phyloP scores from a whole-genome alignment of 2,888 invertebrate genomes.

The Ectropis crepuscularia region DNA sequence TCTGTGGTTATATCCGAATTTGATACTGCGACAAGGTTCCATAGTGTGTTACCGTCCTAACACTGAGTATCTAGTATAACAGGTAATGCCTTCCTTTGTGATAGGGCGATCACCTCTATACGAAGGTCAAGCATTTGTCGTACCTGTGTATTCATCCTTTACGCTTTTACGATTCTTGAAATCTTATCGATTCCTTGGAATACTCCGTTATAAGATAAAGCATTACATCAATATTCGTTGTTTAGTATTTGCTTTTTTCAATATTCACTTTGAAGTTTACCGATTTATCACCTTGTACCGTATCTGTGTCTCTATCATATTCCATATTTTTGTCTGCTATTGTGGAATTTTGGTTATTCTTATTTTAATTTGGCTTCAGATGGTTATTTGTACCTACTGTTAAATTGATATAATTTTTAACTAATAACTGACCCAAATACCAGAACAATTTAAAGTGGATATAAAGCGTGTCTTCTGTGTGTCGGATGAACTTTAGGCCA shows the following conservation, averaged over 20 bases:
- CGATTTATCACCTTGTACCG: not conserved
- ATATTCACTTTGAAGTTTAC: constrained; percentile 9
- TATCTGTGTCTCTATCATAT: not conserved
- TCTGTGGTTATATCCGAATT: constrained; percentile 1
- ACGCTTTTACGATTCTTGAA: constrained; percentile 43
- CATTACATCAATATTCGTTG: constrained; percentile 10
- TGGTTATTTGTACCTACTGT: too few species aligned
- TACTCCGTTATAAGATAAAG: constrained; percentile 12
- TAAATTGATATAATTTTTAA: too few species aligned
- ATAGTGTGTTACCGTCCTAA: constrained; percentile 19
- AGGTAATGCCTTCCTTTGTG: constrained; percentile 55
- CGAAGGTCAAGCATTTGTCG: constrained; percentile 57
- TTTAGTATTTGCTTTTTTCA: constrained; percentile 5
- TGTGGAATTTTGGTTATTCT: too few species aligned
- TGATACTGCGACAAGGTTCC: constrained; percentile 16
- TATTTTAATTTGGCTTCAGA: too few species aligned
- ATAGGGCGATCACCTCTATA: constrained; percentile 61
- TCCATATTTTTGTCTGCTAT: too few species aligned
- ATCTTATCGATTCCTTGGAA: constrained; percentile 35
- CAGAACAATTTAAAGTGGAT: too few species aligned
- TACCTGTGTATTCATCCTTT: constrained; percentile 46
- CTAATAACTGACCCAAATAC: too few species aligned
- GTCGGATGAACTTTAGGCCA: too few species aligned
- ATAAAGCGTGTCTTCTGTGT: too few species aligned
- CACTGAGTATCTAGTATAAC: constrained; percentile 42